These are phyloP conservation scores for Lemur catta DNA, from an alignment of 2,797 vertebrate species.

Conservation along the genomic window DNA sequence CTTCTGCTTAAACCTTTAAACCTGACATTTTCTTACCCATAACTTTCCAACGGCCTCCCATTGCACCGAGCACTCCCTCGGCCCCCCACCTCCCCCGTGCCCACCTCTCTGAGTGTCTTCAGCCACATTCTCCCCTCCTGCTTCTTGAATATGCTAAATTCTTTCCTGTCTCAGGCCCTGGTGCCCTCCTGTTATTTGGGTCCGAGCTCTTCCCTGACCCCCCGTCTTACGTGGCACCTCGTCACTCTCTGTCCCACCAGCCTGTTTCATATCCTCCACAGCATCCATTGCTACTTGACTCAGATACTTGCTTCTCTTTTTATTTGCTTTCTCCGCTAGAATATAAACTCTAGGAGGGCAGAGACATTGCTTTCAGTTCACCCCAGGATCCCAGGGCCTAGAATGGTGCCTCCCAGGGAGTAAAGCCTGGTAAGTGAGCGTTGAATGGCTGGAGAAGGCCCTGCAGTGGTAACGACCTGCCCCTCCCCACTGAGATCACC, in stretches of 20 bases:
- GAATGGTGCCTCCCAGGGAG: background rate
- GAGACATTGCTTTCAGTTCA: background rate
- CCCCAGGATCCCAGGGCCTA: background rate
- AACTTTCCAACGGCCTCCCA: background rate
- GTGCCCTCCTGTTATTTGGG: background rate
- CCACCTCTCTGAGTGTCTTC: background rate
- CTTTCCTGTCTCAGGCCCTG: background rate
- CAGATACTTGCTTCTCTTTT: background rate
- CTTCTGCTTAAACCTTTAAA: background rate
- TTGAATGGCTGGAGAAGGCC: background rate
- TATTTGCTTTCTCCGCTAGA: background rate
- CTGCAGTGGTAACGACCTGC: background rate
- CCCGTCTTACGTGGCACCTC: background rate
- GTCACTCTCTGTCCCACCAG: accelerated
- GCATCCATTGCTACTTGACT: background rate
- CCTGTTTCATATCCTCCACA: background rate
- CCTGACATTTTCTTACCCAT: background rate
- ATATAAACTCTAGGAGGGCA: background rate
- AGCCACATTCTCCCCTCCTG: background rate
- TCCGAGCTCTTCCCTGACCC: background rate
- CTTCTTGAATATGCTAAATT: background rate
- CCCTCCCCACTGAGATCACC: background rate
- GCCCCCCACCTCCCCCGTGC: too few relatives aligned
- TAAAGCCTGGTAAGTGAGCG: background rate
- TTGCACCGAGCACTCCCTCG: background rate